Conservation (phyloP, 2,797 vertebrate genomes). For the Malacoctenus gilli region DNA sequence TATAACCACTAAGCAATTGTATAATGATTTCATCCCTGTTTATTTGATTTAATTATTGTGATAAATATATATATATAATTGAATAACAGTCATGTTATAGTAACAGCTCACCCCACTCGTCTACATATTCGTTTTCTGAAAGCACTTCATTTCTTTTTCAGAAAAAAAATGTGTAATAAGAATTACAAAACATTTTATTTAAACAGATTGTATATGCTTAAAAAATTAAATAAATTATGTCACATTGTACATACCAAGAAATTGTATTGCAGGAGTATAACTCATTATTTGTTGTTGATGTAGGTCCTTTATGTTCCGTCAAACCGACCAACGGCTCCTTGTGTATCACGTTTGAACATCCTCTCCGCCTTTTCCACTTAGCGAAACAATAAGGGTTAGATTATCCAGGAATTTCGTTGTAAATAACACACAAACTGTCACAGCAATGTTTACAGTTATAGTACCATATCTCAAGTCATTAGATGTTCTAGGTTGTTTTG, state of each 20-base stretch:
- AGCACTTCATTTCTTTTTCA: constrained; percentile 84
- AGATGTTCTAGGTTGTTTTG: constrained; percentile 68
- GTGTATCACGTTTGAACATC: constrained; percentile 43
- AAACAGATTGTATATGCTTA: constrained; percentile 83
- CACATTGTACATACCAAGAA: constrained; percentile 80
- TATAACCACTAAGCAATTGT: constrained; percentile 84
- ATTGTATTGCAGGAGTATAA: constrained; percentile 76
- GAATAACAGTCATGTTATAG: constrained; percentile 61
- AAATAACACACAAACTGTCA: constrained; percentile 69
- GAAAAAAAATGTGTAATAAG: constrained; percentile 73
- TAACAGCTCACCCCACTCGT: constrained; percentile 64
- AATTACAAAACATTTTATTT: constrained; percentile 80
- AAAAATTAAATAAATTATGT: constrained; percentile 79
- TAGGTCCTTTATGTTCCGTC: constrained; percentile 65
- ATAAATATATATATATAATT: constrained; percentile 56
- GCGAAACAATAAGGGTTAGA: constrained; percentile 48
- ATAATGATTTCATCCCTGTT: constrained; percentile 65
- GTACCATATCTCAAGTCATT: constrained; percentile 63
- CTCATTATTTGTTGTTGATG: constrained; percentile 69
- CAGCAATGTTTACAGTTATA: constrained; percentile 73
- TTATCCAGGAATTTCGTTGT: constrained; percentile 70
- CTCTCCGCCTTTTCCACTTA: constrained; percentile 51
- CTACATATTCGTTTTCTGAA: constrained; percentile 74
- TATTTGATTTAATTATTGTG: constrained; percentile 72
- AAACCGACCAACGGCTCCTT: constrained; percentile 62